Evolutionary conservation across 64 coral and sea anemone genomes (phyloP).

Genomic region (Pachyseris speciosa): DNA sequence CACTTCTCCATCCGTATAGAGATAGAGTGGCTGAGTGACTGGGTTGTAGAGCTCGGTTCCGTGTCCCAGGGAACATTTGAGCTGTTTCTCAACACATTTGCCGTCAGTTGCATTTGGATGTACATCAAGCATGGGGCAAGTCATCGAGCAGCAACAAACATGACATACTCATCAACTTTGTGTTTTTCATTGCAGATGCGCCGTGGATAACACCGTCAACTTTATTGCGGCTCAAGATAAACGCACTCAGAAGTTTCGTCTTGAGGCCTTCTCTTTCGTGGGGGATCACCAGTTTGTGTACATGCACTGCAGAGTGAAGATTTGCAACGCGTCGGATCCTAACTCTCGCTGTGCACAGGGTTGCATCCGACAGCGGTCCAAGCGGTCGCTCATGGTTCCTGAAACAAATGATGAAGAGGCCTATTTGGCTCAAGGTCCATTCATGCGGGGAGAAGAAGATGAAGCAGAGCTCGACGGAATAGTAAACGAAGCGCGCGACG

Average conservation of each 20-base stretch:
- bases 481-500: neutral
- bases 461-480: neutral
- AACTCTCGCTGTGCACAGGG: conserved; percentile 27
- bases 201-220: neutral
- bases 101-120: too few species aligned
- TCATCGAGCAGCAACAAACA: too few species aligned
- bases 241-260: neutral
- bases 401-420: neutral
- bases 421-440: conserved; percentile 10
- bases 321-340: conserved; percentile 26
- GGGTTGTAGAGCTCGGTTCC: too few species aligned
- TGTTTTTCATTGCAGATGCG: neutral
- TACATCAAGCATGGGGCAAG: too few species aligned
- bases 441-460: neutral
- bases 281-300: conserved; percentile 36
- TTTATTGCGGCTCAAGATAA: neutral
- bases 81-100: too few species aligned
- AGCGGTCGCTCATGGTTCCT: neutral
- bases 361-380: neutral
- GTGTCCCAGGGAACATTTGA: too few species aligned
- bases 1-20: too few species aligned
- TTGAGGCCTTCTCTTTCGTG: conserved; percentile 16
- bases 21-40: too few species aligned
- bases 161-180: too few species aligned
- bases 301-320: conserved; percentile 25